Base-by-base conservation (phyloP, 1,140 invertebrate species). In the Luehdorfia chinensis region DNA sequence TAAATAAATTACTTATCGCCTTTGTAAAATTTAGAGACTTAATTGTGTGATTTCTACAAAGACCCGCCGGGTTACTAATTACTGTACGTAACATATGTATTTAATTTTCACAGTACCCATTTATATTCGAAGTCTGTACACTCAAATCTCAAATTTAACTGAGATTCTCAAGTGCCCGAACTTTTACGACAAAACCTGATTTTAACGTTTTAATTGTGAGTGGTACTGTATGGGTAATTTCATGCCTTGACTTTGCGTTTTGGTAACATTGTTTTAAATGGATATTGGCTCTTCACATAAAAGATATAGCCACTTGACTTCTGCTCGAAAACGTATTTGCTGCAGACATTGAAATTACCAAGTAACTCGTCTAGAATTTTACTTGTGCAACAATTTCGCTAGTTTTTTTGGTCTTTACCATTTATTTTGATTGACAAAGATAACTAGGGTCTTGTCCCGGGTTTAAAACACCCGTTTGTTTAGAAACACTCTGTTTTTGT, bases 181-280 rank as follows among this genome's bases (percentile, higher is more conserved):
- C 59, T 71, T 71, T 71, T 64, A 75, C 59, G 60, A 71, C 50
- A 47, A 59, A 56, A 59, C 61, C 56, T 58, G 61, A 67, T 68
- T 77, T 77, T 68, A 74, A 75, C 62, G 49, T 49, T 65, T 69
- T 69, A 75, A 79, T 74, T 76, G 52, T 61, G 57, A 52, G 56
- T 69, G n/a, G 59, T 68, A 69, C 59, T 59, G 66, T 69, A 48
- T 53, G 36, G 39, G 56, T 66, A 68, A 66, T 73, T 67, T 72
- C 46, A 57, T 62, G 59, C 47, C 61, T 61, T 50, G 60, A 59
- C 56, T 66, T 70, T 41, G 52, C 60, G 57, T 71, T 76, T 75
- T 59, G 64, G 65, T 67, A 76, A 77, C 74, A 79, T 75, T 77
- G 74, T 77, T 76, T 63, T 61, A 64, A 68, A 64, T 70, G 68